These are phyloP conservation scores for Chelon labrosus DNA, from an alignment of 2,797 vertebrate species.

Conservation along the genomic window DNA sequence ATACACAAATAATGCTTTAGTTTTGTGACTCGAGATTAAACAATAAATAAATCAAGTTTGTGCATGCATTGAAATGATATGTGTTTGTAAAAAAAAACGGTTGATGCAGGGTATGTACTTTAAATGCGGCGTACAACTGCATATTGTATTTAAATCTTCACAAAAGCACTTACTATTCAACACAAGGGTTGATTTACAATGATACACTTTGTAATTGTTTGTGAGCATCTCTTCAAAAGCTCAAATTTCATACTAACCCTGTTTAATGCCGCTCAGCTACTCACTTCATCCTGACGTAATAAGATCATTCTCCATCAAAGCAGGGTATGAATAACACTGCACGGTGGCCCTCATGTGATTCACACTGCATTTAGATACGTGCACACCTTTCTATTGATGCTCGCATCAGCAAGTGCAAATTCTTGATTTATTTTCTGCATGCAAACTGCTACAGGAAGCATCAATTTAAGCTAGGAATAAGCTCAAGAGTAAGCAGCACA, in stretches of 20 bases:
- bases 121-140: too few relatives aligned
- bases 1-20: too few relatives aligned
- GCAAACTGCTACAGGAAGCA: constrained; percentile 21
- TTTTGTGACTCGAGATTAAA: too few relatives aligned
- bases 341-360: neutral
- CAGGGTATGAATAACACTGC: neutral
- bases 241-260: neutral
- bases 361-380: neutral
- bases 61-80: too few relatives aligned
- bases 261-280: neutral
- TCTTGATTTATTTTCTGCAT: constrained; percentile 15
- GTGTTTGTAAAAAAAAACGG: too few relatives aligned
- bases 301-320: constrained; percentile 1
- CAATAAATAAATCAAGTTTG: too few relatives aligned
- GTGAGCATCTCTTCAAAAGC: too few relatives aligned
- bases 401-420: constrained; percentile 14
- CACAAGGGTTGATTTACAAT: too few relatives aligned
- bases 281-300: constrained; percentile 1
- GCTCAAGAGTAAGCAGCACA: neutral
- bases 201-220: too few relatives aligned
- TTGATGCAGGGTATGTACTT: too few relatives aligned
- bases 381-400: neutral
- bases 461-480: neutral
- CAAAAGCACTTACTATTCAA: too few relatives aligned
- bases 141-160: too few relatives aligned